Evolutionary conservation across 2,888 invertebrate species (phyloP), one percentile per base, ranked within the genome.

Genomic region (Calliphora vomitoria): DNA sequence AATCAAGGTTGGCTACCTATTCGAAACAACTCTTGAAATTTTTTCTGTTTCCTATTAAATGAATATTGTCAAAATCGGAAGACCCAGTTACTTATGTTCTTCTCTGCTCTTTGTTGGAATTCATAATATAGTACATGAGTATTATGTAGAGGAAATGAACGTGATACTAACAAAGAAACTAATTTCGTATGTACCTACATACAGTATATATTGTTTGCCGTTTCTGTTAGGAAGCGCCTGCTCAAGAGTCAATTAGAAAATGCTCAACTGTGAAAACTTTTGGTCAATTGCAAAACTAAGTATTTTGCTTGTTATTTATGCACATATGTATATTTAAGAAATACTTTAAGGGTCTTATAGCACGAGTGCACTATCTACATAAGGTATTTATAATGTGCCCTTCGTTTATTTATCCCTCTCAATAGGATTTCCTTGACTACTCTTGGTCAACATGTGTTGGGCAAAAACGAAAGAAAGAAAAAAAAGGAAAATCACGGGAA

Each of bases 361-460:
- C 62, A 62, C 71, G 78, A 68, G 72, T 68, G 69, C 20, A 53
- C 18, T 18, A 8, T 18, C 53, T 18, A 35, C n/a, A 38, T 35
- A 50, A 44, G 58, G 20, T 0, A 11, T 60, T 4, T 18, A 50
- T n/a, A 74, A 44, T 38, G 15, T 68, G 25, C 13, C 53, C 53
- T 55, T 78, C 47, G 38, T 78, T 82, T 35, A 53, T 62, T 69
- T 79, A 41, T 60, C 25, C 60, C 60, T 66, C 79, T 69, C 69
- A 64, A 80, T 79, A 50, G 47, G 82, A 80, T 50, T 75, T 47
- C 8, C 13, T 55, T 53, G 1, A 66, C 41, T 44, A 50, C 55
- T 62, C 8, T 69, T 86, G 83, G 86, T 83, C 83, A 86, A 76
- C 86, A 86, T 86, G 60, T 86, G 86, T 83, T 86, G 80, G 62